Base-by-base conservation (phyloP, 1,140 invertebrate species). In the Hylaeus volcanicus region DNA sequence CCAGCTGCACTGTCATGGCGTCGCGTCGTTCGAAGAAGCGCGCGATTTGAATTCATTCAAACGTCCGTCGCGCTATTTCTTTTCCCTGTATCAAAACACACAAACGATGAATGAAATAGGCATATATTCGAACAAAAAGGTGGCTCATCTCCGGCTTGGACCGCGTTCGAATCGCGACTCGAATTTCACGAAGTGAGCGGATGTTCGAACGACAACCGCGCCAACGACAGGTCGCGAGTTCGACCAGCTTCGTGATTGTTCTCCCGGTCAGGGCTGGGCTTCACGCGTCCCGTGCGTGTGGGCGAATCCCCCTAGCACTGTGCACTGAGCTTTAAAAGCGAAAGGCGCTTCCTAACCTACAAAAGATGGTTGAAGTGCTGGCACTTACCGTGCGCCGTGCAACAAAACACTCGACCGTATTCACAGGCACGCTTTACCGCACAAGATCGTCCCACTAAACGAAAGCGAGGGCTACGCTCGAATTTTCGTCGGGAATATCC, bases 331-430 rank as follows among this genome's bases (percentile, higher is more conserved):
- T 79, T 68, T 69, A 72, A 70, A 79, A 45, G 41, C 82, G 64
- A 37, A 51, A 56, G 64, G 65, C 55, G 76, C 77, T 78, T 55
- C 86, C 86, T 87, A 87, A 87, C 86, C 86, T 87, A 86, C 26
- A 87, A 87, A 74, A 86, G 71, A 68, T 58, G 48, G 14, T 26
- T 64, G 48, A 69, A 72, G 45, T 63, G 63, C 75, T 45, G 74
- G 74, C 79, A 70, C 80, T 82, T 56, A 55, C 68, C 74, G 74
- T 66, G 41, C 71, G 53, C 61, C 69, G 70, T 41, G 45, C 69
- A 66, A 45, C 58, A 41, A 37, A 39, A 56, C 43, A 63, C 68
- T 74, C 73, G 63, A 48, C 72, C 55, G 77, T 79, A 65, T 74
- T 79, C 77, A 56, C 53, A 65, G 65, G n/a, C 78, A 61, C 65